Base-by-base conservation (phyloP, 2,113 vertebrate genomes). In the Myiozetetes cayanensis region DNA sequence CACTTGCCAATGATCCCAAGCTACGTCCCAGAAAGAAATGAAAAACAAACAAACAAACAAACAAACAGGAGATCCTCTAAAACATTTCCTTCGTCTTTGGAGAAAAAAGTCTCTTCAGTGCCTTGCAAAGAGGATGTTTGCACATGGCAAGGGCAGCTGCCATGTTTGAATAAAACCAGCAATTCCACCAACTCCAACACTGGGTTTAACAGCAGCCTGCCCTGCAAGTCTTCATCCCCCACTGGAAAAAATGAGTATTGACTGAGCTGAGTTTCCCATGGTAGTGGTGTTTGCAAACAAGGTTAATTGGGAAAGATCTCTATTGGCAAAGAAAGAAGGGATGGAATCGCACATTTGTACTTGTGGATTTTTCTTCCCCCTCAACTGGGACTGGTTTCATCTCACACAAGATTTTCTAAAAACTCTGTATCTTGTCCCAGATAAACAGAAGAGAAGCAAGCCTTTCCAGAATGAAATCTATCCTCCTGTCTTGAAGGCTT, bases 281-380 rank as follows among this genome's bases (percentile, higher is more conserved):
- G 43, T 2, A 3, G 47, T 16, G 27, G 28, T 5, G 20, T 53
- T 41, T 79, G 37, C 74, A 79, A 85, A 80, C 15, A 50, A 66
- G 25, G 33, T 41, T 44, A 46, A 65, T 27, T 1, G 78, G 59
- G 62, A 46, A 66, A 75, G 62, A 44, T 31, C 47, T 75, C 62
- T 27, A 17, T 1, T 52, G 84, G 70, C 20, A 72, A 67, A 78
- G 43, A 91, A 59, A 87, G 23, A 47, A 59, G 47, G n/a, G 80
- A 61, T 24, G n/a, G 66, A 81, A 79, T 41, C 0, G 0, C 13
- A 13, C 14, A 8, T 39, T 52, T 77, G 5, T 41, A 62, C 24
- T 2, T 25, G 35, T 9, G 39, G 19, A 67, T 72, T 95, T 65
- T 85, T 78, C 11, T 63, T 52, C 68, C 75, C 72, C 33, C 39